A percentile compares a stretch with the other conserved stretches of the same genome.
phyloP scores from a whole-genome alignment of 2,797 vertebrate species.

The Pogoniulus pusillus region DNA sequence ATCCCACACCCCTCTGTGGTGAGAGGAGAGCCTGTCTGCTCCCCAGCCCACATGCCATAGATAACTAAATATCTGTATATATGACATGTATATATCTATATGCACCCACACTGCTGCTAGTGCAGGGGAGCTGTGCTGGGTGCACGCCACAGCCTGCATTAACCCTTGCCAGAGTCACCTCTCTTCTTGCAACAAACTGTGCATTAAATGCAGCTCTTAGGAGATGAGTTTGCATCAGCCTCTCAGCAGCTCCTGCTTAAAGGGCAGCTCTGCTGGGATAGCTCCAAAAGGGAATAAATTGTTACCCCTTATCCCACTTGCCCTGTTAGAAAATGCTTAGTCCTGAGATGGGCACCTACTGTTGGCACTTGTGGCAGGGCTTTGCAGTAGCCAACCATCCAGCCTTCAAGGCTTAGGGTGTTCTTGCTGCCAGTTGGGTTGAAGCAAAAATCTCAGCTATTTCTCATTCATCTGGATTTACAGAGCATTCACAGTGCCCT shows the following conservation, averaged over 20 bases:
- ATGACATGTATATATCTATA: neutral
- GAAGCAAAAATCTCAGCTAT: neutral
- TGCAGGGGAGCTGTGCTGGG: neutral
- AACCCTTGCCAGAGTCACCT: neutral
- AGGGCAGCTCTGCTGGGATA: neutral
- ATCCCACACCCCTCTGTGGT: slow-evolving; percentile 12
- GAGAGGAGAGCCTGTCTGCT: slow-evolving; percentile 22
- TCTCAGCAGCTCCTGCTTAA: neutral
- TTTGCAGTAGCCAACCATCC: neutral
- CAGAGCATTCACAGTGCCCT: neutral
- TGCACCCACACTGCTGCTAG: neutral
- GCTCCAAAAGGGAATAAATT: neutral
- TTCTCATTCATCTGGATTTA: neutral
- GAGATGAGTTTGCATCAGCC: neutral
- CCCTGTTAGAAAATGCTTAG: neutral
- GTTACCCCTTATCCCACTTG: neutral
- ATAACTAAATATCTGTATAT: slow-evolving; percentile 4
- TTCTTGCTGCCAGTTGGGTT: neutral
- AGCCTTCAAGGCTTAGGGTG: rapidly evolving
- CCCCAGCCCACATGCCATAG: neutral
- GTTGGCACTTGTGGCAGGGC: neutral
- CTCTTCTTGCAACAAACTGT: neutral
- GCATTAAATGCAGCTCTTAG: neutral
- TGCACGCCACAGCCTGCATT: neutral
- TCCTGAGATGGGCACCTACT: neutral